These are phyloP conservation scores for Limnephilus lunatus DNA, from an alignment of 2,888 invertebrate genomes.

Conservation along the genomic window DNA sequence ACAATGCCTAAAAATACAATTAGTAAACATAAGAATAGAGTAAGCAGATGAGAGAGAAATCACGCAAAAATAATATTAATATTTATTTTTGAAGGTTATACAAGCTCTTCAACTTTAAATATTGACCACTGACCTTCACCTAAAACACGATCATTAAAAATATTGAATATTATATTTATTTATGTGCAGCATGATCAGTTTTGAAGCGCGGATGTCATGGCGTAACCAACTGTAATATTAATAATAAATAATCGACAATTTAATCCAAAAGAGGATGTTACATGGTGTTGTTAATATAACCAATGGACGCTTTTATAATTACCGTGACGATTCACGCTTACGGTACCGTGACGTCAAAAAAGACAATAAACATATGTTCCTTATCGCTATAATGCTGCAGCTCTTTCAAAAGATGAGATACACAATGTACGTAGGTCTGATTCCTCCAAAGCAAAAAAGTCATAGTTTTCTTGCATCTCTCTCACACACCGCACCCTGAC, in stretches of 20 bases:
- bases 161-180: conserved; percentile 5
- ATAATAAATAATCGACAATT: not conserved
- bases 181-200: conserved; percentile 14
- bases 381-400: no score
- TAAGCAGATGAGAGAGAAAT: not conserved
- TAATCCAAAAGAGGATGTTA: not conserved
- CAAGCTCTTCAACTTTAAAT: not conserved
- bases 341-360: no score
- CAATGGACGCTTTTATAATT: not conserved
- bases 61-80: not conserved
- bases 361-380: no score
- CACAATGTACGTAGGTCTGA: no score
- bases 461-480: no score
- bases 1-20: not conserved
- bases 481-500: no score
- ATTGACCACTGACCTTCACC: conserved; percentile 34
- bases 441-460: no score
- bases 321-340: no score
- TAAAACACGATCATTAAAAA: conserved; percentile 36
- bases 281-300: not conserved
- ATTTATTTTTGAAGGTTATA: conserved; percentile 9
- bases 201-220: not conserved
- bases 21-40: not conserved
- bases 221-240: not conserved
- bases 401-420: no score